Evolutionary conservation across 2,888 invertebrate species (phyloP).

Genomic region (Drosophila mercatorum): DNA sequence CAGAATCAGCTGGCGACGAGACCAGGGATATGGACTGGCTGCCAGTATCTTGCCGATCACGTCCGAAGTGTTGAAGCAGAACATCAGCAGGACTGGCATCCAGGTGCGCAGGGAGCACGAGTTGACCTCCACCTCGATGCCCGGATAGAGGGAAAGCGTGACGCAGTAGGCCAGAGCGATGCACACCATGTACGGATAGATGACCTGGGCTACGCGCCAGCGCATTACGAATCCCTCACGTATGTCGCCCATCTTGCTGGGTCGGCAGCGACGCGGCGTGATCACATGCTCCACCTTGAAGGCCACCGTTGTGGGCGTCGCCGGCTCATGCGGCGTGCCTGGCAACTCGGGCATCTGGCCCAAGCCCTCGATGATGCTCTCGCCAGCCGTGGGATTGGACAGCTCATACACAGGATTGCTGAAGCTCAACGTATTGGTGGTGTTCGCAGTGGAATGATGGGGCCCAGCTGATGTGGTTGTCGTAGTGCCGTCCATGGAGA

Average conservation of each 20-base stretch:
- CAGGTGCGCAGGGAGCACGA: slow-evolving; percentile 93
- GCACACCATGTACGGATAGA: slow-evolving; percentile 96
- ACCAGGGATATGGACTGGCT: slow-evolving; percentile 93
- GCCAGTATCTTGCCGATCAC: slow-evolving; percentile 91
- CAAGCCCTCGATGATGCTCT: slow-evolving; percentile 84
- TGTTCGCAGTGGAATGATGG: slow-evolving; percentile 78
- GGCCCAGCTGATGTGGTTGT: slow-evolving; percentile 86
- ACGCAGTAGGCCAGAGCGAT: slow-evolving; percentile 95
- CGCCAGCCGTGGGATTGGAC: slow-evolving; percentile 86
- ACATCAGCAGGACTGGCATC: slow-evolving; percentile 97
- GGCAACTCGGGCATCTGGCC: slow-evolving; percentile 83
- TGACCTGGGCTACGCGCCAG: slow-evolving; percentile 92
- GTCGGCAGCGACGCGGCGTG: slow-evolving; percentile 82
- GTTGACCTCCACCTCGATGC: slow-evolving; percentile 94
- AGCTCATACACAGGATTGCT: slow-evolving; percentile 94
- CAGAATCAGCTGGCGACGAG: slow-evolving; percentile 90
- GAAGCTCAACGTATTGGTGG: slow-evolving; percentile 89
- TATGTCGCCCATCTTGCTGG: slow-evolving; percentile 82
- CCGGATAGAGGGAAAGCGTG: slow-evolving; percentile 95
- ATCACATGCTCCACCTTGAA: slow-evolving; percentile 85
- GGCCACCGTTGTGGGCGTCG: slow-evolving; percentile 83
- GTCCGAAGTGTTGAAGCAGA: slow-evolving; percentile 94
- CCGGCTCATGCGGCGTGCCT: slow-evolving; percentile 81
- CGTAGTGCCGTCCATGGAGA: slow-evolving; percentile 89
- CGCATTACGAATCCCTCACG: slow-evolving; percentile 86